Percentiles rank a stretch among this genome's conserved stretches.
These are phyloP conservation scores for Choristoneura rosaceana DNA, from an alignment of 2,888 invertebrate species.

Conservation along the genomic window DNA sequence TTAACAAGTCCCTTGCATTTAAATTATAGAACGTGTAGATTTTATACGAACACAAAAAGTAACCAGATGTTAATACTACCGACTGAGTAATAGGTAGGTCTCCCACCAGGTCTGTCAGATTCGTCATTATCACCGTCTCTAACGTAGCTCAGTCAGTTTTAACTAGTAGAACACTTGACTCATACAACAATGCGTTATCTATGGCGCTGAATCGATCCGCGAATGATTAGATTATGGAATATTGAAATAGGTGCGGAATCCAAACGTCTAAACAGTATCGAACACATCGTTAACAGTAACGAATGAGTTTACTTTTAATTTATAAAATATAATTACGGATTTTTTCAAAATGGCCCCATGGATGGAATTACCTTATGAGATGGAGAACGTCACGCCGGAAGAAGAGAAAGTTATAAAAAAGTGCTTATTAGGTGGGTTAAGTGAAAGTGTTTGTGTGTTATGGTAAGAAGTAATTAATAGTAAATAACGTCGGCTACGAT, in stretches of 20 bases:
- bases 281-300: conserved; percentile 8
- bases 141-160: not conserved
- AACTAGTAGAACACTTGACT: conserved; percentile 7
- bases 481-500: not conserved
- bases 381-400: conserved; percentile 65
- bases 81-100: not conserved
- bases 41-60: no score
- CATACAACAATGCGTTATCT: conserved; percentile 26
- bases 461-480: not conserved
- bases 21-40: no score
- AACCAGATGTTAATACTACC: no score
- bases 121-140: not conserved
- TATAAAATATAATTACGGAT: not conserved
- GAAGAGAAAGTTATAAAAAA: conserved; percentile 75
- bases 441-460: conserved; percentile 44
- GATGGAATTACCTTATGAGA: conserved; percentile 69
- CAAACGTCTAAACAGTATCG: conserved; percentile 48
- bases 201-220: conserved; percentile 58
- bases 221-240: conserved; percentile 60
- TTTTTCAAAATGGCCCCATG: conserved; percentile 65
- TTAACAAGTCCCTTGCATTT: no score
- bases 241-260: conserved; percentile 57
- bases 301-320: not conserved
- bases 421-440: conserved; percentile 72
- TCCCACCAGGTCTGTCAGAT: not conserved